Evolutionary conservation across 2,888 invertebrate genomes (phyloP), one percentile per base, ranked within the genome.

Genomic region (Thumatha senex): DNA sequence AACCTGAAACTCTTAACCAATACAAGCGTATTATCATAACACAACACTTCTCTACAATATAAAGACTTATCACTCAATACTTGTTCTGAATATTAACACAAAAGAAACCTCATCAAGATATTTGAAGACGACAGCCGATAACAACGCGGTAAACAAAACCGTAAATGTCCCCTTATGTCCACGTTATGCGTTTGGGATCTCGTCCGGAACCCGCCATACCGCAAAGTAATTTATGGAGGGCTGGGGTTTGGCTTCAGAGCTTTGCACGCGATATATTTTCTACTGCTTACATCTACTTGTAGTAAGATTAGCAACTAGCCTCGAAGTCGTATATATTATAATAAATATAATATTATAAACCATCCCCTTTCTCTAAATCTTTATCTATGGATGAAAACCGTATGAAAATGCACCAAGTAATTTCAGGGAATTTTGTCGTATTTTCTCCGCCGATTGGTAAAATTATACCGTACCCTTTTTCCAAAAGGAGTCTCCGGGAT

Each of bases 61-160:
- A 34, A 18, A 10, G 7, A 9, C 11, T 7, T 33, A 33, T 46
- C 35, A 30, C 36, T 15, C 14, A 15, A 47, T 44, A 44, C 40
- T 29, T 35, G 35, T 49, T 44, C 15, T 35, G 10, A 40, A 49
- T 43, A 38, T 43, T n/a, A 48, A 49, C 29, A 44, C 39, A 15
- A 43, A 44, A 48, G 43, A 34, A 41, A 43, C n/a, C 30, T 47
- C 18, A 43, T 44, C 10, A 40, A 18, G 35, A 18, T 36, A 29
- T 44, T 53, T 38, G n/a, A 42, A 46, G 40, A 35, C 38, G 14
- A 41, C 36, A 18, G n/a, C 34, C 44, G 46, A 42, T 56, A 47
- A 61, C 43, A 61, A 58, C 55, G 12, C 51, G 49, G 48, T 55
- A 58, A 63, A 58, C 50, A 51, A 61, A 50, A 55, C 50, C 40